Evolutionary conservation across 2,888 invertebrate species (phyloP), one percentile per base, ranked within the genome.

Genomic region (Campoletis raptor): DNA sequence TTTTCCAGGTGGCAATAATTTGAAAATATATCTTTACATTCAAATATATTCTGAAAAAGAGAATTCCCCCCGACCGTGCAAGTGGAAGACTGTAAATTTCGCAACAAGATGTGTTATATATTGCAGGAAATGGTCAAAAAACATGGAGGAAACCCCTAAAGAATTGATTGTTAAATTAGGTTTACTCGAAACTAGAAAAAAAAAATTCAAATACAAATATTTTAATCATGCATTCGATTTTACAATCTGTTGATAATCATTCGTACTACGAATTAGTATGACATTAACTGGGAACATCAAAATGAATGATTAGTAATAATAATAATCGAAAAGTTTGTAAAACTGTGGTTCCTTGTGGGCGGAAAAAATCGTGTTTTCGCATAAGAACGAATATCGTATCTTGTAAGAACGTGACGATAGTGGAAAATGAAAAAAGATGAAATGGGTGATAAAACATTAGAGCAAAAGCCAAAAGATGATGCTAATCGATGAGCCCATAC

Each of bases 401-500:
- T 10, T 24, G 18, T 3, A 15, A 48, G 18, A 48, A 40, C 1
- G 12, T 6, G 6, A 40, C 57, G 74, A 73, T 24, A 10, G 15
- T 9, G 18, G 9, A n/a, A 18, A 30, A 36, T 21, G 36, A 30
- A 42, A 24, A 64, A 64, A 15, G 42, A 45, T 24, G 52, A 66
- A 40, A 73, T 21, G 48, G 12, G 61, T 18, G 61, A 52, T 37
- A 21, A 52, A n/a, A 61, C 57, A 57, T 40, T 82, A 61, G 79
- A 83, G 74, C 66, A 48, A 85, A 80, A 83, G 83, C 80, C 80
- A 81, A 87, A 80, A 83, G 90, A 91, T 90, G 90, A 89, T 88
- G 87, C 89, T 88, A 91, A 92, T 91, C 91, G 91, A 91, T 91
- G 87, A 83, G 85, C 86, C 86, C 87, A 88, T 88, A 88, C 87